Evolutionary conservation across 2,113 vertebrate genomes (phyloP), one percentile per base, ranked within the genome.

Genomic region (Microcebus murinus): DNA sequence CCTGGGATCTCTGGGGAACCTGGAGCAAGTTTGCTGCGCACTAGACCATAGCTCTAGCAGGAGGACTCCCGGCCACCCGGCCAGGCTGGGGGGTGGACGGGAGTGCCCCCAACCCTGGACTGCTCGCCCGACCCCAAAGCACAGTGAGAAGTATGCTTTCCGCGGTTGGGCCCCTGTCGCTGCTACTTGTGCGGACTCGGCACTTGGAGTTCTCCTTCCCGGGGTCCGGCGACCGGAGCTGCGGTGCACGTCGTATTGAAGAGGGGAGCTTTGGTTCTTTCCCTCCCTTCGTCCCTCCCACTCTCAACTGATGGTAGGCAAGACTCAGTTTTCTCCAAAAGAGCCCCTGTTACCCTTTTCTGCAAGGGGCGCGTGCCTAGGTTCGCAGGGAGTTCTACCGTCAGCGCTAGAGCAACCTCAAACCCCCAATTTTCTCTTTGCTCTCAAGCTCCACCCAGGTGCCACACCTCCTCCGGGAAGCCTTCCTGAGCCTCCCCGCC

Each of bases 381-480:
- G 6, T 55, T 67, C 10, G 0, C 31, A n/a, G 55, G n/a, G 25
- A 87, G 57, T 39, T 89, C 20, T 29, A 42, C 15, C 17, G 6
- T 57, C 79, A 29, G 61, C 14, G 15, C 50, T 55, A 27, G n/a
- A 79, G 17, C 70, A 83, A 39, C 4, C n/a, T 8, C 42, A 12
- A 42, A 36, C 17, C 23, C 77, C 36, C 2, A 39, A 6, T 20
- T 81, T 59, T 79, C 39, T 79, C n/a, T 89, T 74, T 65, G 61
- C 67, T 74, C 50, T 86, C 57, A 27, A 80, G 71, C 55, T 27
- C 59, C 76, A 39, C 4, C 21, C 29, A 36, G 36, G 36, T 12
- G 50, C 21, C 63, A 27, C 9, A 14, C 86, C 90, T 81, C 94
- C 84, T 96, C 95, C 7, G 4, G 85, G 88, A 85, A 95, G 67